Evolutionary conservation across 2,888 invertebrate species (phyloP), one percentile per base, ranked within the genome.

Genomic region (Melipona bicolor): DNA sequence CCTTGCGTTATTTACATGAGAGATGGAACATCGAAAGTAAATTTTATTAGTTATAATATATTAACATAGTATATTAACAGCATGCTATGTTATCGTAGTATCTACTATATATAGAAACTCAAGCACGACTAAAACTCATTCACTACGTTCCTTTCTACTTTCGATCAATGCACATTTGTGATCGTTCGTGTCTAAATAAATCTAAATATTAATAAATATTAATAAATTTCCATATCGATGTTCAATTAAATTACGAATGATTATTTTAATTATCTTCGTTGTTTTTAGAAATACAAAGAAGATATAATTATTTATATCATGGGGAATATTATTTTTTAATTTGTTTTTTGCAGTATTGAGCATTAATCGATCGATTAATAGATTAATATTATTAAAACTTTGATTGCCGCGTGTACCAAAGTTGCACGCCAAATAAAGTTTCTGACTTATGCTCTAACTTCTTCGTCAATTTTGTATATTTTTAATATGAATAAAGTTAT

Each of bases 1-100:
- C 61, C 54, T 61, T 43, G 27, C 13, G n/a, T 15, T 62, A 75
- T 70, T 77, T 74, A 77, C 80, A 77, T 83, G 80, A 79, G 61
- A 83, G 81, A 68, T 84, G 77, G 67, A 75, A 85, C 73, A 56
- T 62, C n/a, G 56, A 59, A 59, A 3, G 56, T n/a, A 59, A 56
- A n/a, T 59, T 62, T 68, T 69, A 77, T 81, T 69, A 43, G 43
- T 43, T 43, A 9, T 43, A 43, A 43, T 9, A 43, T 43, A 43
- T 43, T 43, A 43, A 43, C 43, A 64, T 27, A 69, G 71, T 76
- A 82, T 43, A 87, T 87, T 87, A 87, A 79, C 65, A 19, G 65
- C 75, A 77, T 81, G 79, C 79, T 72, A 74, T 52, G 52, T 76
- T 49, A 54, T 54, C 70, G 73, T 68, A 76, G 62, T 61, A 71